Conservation (phyloP, 2,113 vertebrate species). For the Cephalopterus ornatus region DNA sequence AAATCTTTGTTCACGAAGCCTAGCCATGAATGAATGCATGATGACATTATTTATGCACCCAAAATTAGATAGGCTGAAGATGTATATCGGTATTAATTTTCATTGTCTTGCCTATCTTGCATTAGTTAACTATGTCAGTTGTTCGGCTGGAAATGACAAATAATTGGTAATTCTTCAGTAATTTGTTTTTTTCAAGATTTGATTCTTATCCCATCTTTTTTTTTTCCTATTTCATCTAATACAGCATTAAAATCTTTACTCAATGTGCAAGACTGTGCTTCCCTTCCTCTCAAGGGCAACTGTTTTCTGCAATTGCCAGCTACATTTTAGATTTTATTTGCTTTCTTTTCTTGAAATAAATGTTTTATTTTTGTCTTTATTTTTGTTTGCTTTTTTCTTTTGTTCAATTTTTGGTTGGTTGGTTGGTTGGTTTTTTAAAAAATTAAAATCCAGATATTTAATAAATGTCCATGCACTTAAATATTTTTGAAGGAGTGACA, state of each 20-base stretch:
- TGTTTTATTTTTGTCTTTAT: background rate
- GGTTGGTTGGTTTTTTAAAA: background rate
- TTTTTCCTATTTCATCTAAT: background rate
- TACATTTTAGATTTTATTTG: background rate
- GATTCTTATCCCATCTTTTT: background rate
- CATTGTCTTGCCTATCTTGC: background rate
- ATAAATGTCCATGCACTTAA: background rate
- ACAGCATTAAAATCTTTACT: background rate
- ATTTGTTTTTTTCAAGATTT: background rate
- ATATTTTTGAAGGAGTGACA: background rate
- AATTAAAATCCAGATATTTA: background rate
- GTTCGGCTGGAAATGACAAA: background rate
- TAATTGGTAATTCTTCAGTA: background rate
- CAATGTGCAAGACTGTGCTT: background rate
- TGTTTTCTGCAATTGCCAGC: background rate
- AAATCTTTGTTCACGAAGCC: too few species aligned
- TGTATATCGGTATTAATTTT: background rate
- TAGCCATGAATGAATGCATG: too few species aligned
- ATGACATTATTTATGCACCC: background rate
- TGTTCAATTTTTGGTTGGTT: background rate
- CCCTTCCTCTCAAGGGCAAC: background rate
- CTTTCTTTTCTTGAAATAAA: background rate
- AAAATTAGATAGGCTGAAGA: background rate
- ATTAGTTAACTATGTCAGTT: background rate
- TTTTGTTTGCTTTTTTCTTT: background rate